Percentiles rank a stretch among this genome's conserved stretches.
Evolutionary conservation across 2,888 invertebrate species (phyloP).

Genomic region (Apodemia hepburni): DNA sequence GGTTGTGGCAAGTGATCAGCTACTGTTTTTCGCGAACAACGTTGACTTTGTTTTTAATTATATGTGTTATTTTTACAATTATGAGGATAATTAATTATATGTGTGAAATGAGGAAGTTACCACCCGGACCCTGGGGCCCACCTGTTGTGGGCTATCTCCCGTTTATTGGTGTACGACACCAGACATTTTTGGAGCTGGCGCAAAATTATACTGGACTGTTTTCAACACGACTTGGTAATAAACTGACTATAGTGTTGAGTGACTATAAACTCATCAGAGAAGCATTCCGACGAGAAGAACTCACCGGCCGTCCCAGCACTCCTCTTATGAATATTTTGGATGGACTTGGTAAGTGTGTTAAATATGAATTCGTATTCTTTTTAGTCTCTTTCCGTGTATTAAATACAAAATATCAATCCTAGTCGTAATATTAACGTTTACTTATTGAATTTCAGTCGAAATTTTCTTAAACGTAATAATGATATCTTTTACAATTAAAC

Average conservation of each 20-base stretch:
- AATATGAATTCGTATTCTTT: not conserved
- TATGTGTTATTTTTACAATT: slow-evolving; percentile 68
- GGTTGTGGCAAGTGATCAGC: slow-evolving; percentile 67
- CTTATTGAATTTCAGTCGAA: not conserved
- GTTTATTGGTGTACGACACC: slow-evolving; percentile 89
- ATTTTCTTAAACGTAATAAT: not conserved
- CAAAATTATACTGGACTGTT: slow-evolving; percentile 90
- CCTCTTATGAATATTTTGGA: slow-evolving; percentile 92
- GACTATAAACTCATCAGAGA: slow-evolving; percentile 93
- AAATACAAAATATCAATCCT: not conserved
- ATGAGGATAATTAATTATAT: slow-evolving; percentile 70
- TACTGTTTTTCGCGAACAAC: slow-evolving; percentile 64
- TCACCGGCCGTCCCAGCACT: slow-evolving; percentile 92
- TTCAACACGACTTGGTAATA: slow-evolving; percentile 89
- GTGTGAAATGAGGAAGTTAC: slow-evolving; percentile 76
- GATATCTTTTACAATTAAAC: not conserved
- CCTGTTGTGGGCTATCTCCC: slow-evolving; percentile 92
- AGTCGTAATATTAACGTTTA: not conserved
- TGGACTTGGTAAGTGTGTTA: slow-evolving; percentile 88
- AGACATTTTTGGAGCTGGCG: slow-evolving; percentile 88
- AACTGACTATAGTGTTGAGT: slow-evolving; percentile 91
- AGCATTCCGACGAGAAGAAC: slow-evolving; percentile 91
- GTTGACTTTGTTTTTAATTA: slow-evolving; percentile 66
- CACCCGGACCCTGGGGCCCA: slow-evolving; percentile 94
- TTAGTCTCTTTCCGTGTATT: not conserved